phyloP scores from a whole-genome alignment of 2,113 vertebrate genomes.

The Chrysochloris asiatica region DNA sequence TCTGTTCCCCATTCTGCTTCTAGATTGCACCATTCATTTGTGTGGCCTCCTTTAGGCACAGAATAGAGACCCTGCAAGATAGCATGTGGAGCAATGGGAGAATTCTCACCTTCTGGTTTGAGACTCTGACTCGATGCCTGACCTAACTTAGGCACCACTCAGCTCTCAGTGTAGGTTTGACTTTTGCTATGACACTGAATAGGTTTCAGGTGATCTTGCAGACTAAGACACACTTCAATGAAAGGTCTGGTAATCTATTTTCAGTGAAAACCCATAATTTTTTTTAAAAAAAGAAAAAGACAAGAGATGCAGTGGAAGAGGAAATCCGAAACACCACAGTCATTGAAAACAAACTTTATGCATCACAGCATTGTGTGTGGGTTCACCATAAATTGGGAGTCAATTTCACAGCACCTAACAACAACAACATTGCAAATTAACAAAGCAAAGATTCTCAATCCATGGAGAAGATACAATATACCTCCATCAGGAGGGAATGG shows the following conservation, averaged over 20 bases:
- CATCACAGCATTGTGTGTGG: background rate
- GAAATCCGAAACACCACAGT: too few relatives aligned
- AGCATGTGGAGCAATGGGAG: background rate
- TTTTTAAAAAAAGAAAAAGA: too few relatives aligned
- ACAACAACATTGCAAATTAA: background rate
- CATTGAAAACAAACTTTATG: too few relatives aligned
- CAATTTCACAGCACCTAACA: background rate
- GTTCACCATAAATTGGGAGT: background rate
- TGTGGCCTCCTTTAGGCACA: background rate
- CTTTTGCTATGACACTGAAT: background rate
- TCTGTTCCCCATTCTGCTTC: background rate
- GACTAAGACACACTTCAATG: background rate
- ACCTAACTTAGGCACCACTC: background rate
- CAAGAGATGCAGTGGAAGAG: too few relatives aligned
- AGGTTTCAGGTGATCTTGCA: background rate
- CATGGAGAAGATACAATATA: background rate
- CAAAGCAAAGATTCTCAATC: background rate
- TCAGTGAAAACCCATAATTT: background rate
- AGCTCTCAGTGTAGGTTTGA: background rate
- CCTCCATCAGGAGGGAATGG: background rate
- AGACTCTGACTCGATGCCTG: background rate
- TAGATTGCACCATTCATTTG: too few relatives aligned
- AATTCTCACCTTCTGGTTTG: background rate
- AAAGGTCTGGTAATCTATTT: background rate
- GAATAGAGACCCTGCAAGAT: background rate